phyloP scores from a whole-genome alignment of 2,797 vertebrate genomes.

The Catostomus latipinnis region DNA sequence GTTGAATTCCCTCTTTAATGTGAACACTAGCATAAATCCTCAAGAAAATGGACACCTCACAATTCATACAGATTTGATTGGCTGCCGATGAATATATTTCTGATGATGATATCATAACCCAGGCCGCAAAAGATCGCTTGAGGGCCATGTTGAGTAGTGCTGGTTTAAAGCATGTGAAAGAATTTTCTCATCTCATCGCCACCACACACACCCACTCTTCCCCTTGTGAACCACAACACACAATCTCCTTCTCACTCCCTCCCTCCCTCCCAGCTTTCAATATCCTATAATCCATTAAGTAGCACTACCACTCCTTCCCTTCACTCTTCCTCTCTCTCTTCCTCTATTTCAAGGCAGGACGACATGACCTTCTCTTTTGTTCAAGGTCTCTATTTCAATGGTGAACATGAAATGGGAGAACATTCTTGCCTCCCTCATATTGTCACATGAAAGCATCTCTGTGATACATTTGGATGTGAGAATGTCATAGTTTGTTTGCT shows the following conservation, averaged over 20 bases:
- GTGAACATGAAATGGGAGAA: slow-evolving; percentile 23
- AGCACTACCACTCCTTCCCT: slow-evolving; percentile 39
- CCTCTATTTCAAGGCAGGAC: slow-evolving; percentile 39
- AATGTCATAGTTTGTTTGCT: not conserved
- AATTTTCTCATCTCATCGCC: slow-evolving; percentile 24
- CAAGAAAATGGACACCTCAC: too few relatives aligned
- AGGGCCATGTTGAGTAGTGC: too few relatives aligned
- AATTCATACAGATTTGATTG: too few relatives aligned
- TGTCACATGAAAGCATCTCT: slow-evolving; percentile 10
- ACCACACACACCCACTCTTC: slow-evolving; percentile 16
- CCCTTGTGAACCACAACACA: slow-evolving; percentile 13
- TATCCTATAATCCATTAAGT: slow-evolving; percentile 58
- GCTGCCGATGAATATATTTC: too few relatives aligned
- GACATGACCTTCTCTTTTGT: slow-evolving; percentile 49
- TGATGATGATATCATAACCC: too few relatives aligned
- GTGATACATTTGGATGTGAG: not conserved
- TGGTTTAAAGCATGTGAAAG: slow-evolving; percentile 17
- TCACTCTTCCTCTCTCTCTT: not conserved
- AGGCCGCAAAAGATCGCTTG: too few relatives aligned
- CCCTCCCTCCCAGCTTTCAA: slow-evolving; percentile 25
- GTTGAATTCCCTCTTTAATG: too few relatives aligned
- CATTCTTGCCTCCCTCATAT: slow-evolving; percentile 11
- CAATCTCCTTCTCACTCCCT: not conserved
- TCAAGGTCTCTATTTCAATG: slow-evolving; percentile 36
- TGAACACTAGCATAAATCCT: too few relatives aligned